phyloP scores from a whole-genome alignment of 1,140 invertebrate species.

The Diorhabda carinulata region DNA sequence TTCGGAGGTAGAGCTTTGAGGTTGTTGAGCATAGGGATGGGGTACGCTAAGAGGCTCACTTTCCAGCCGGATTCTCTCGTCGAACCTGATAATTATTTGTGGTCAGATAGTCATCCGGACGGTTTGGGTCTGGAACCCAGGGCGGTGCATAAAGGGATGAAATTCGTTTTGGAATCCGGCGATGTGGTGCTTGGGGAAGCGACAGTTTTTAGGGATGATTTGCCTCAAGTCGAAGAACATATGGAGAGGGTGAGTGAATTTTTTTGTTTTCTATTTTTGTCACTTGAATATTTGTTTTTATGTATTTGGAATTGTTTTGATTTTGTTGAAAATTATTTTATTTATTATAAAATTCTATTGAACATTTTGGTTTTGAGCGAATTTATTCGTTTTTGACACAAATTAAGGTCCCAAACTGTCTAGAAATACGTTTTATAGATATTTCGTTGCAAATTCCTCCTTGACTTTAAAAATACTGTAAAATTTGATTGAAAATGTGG shows the following conservation, averaged over 20 bases:
- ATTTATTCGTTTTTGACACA: too few species aligned
- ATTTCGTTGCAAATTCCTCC: too few species aligned
- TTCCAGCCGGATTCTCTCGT: slow-evolving; percentile 66
- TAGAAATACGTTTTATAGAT: too few species aligned
- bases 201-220: slow-evolving; percentile 59
- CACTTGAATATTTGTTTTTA: too few species aligned
- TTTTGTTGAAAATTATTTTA: too few species aligned
- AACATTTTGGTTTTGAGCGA: too few species aligned
- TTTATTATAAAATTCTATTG: too few species aligned
- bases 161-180: slow-evolving; percentile 58
- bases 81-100: slow-evolving; percentile 66
- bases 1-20: slow-evolving; percentile 62
- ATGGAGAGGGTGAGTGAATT: slow-evolving; percentile 51
- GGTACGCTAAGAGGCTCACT: slow-evolving; percentile 72
- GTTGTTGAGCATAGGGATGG: slow-evolving; percentile 65
- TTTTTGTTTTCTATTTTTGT: not conserved
- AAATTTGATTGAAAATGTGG: too few species aligned
- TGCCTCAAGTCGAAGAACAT: slow-evolving; percentile 60
- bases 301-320: too few species aligned
- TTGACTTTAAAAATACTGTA: too few species aligned
- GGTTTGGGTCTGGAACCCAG: slow-evolving; percentile 67
- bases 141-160: slow-evolving; percentile 62
- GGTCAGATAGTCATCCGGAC: slow-evolving; percentile 73
- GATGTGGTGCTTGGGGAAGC: slow-evolving; percentile 59
- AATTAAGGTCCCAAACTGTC: too few species aligned